Percentiles rank a stretch among this genome's conserved stretches.
Conservation (phyloP, 1,140 invertebrate species). For the Harpegnathos saltator region DNA sequence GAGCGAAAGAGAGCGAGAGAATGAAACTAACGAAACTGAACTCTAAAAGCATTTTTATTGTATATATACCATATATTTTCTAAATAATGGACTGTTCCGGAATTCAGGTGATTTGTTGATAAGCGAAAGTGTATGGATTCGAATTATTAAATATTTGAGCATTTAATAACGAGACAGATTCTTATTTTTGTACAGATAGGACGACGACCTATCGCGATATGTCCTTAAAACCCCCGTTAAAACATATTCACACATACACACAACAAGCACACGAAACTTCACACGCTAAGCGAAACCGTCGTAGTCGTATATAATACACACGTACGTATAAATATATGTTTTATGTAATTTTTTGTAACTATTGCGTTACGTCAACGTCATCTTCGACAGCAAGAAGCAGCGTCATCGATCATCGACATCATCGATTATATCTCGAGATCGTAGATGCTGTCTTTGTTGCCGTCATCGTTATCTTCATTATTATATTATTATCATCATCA, state of each 20-base stretch:
- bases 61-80: slow-evolving; percentile 78
- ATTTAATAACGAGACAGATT: slow-evolving; percentile 72
- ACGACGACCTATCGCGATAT: slow-evolving; percentile 53
- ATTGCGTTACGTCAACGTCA: slow-evolving; percentile 18
- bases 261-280: neutral
- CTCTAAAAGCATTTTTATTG: slow-evolving; percentile 72
- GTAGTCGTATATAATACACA: slow-evolving; percentile 26
- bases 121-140: slow-evolving; percentile 62
- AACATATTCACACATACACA: too few species aligned
- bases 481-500: slow-evolving; percentile 14
- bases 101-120: slow-evolving; percentile 72
- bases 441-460: slow-evolving; percentile 30
- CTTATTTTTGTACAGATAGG: slow-evolving; percentile 74
- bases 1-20: neutral
- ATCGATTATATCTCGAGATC: neutral
- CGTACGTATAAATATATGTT: slow-evolving; percentile 37
- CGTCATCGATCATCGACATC: neutral
- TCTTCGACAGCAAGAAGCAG: slow-evolving; percentile 17
- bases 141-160: slow-evolving; percentile 64
- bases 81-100: slow-evolving; percentile 78
- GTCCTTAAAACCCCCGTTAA: slow-evolving; percentile 1
- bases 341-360: slow-evolving; percentile 48
- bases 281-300: slow-evolving; percentile 34
- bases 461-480: neutral
- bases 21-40: slow-evolving; percentile 37